Evolutionary conservation across 2,113 vertebrate genomes (phyloP).

Genomic region (Coptodon rendalli): DNA sequence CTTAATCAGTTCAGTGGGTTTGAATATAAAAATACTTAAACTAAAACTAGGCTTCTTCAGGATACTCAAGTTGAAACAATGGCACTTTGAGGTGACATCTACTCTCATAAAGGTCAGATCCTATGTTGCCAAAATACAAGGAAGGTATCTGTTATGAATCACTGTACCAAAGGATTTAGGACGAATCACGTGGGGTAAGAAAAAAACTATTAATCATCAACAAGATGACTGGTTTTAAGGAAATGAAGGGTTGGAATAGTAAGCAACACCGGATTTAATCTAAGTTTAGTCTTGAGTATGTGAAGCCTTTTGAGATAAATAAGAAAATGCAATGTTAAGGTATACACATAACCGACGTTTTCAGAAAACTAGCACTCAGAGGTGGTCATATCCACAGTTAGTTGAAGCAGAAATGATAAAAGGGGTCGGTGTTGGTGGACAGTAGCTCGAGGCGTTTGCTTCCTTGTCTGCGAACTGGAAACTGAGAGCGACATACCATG

Average conservation of each 20-base stretch:
- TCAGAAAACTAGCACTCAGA: neutral
- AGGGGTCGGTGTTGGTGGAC: neutral
- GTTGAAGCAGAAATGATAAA: neutral
- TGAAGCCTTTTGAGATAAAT: neutral
- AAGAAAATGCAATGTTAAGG: neutral
- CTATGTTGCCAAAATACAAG: constrained; percentile 16
- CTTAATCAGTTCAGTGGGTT: neutral
- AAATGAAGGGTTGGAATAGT: neutral
- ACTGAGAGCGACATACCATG: neutral
- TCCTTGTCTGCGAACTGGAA: neutral
- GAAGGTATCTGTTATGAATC: neutral
- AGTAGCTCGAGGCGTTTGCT: neutral
- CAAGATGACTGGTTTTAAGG: neutral
- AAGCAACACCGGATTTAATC: neutral
- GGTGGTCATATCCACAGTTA: neutral
- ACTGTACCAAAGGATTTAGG: neutral
- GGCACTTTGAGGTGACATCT: neutral
- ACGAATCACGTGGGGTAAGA: neutral
- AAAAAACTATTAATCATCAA: neutral
- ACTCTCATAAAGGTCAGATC: neutral
- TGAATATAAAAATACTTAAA: neutral
- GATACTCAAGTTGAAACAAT: neutral
- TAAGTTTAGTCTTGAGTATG: neutral
- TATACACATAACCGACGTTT: accelerated
- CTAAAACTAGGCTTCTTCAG: neutral